phyloP scores from a whole-genome alignment of 2,888 invertebrate species.

The Mellilla xanthometata region DNA sequence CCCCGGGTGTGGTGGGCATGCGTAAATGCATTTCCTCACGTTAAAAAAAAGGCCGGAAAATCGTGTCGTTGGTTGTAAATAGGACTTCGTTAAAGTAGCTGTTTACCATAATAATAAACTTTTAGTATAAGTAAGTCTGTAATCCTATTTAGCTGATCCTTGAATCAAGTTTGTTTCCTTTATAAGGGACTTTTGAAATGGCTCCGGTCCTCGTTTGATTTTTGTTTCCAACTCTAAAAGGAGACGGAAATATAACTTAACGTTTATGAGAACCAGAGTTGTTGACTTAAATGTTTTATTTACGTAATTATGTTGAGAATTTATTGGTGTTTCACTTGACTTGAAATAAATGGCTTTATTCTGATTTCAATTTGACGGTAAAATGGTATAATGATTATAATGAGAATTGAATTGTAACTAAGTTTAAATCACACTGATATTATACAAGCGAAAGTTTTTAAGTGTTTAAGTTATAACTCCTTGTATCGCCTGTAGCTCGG shows the following conservation, averaged over 20 bases:
- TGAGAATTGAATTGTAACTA: too few relatives aligned
- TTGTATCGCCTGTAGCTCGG: too few relatives aligned
- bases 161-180: conserved; percentile 8
- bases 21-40: too few relatives aligned
- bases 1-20: too few relatives aligned
- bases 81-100: conserved; percentile 7
- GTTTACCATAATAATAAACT: conserved; percentile 15
- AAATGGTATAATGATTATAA: too few relatives aligned
- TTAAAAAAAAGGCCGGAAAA: too few relatives aligned
- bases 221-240: conserved; percentile 13
- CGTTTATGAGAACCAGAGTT: conserved; percentile 3
- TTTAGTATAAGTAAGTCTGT: conserved; percentile 8
- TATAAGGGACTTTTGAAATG: conserved; percentile 6
- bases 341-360: conserved; percentile 16
- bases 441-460: too few relatives aligned
- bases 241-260: conserved; percentile 7
- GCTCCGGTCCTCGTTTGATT: conserved; percentile 6
- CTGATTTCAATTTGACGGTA: too few relatives aligned
- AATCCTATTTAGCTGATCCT: conserved; percentile 9
- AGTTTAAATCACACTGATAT: too few relatives aligned
- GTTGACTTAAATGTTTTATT: conserved; percentile 4
- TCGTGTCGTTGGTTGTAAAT: conserved; percentile 4
- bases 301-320: conserved; percentile 3
- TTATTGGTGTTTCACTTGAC: conserved; percentile 2
- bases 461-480: too few relatives aligned